phyloP scores from a whole-genome alignment of 2,888 invertebrate genomes.

The Coenonympha arcania region DNA sequence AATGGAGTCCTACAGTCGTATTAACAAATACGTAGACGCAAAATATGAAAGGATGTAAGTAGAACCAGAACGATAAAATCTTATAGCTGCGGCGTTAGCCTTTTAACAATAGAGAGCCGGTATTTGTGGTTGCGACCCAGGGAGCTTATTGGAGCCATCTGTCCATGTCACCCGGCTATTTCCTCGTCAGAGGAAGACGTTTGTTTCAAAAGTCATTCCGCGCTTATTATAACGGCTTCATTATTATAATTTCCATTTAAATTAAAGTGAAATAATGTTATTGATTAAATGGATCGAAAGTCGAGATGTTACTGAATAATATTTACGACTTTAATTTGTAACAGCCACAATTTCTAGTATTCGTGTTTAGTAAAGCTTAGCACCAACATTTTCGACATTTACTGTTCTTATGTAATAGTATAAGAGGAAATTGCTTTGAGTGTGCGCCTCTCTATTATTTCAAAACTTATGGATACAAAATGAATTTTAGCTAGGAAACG shows the following conservation, averaged over 20 bases:
- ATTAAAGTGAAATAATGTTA: slow-evolving; percentile 23
- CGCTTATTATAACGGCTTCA: slow-evolving; percentile 46
- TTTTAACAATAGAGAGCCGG: slow-evolving; percentile 25
- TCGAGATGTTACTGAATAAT: background rate
- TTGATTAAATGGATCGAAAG: slow-evolving; percentile 15
- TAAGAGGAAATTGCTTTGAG: too few relatives aligned
- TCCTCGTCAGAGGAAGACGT: slow-evolving; percentile 55
- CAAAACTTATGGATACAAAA: background rate
- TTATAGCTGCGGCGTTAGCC: slow-evolving; percentile 17
- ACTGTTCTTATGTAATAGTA: too few relatives aligned
- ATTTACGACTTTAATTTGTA: background rate
- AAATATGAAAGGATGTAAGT: slow-evolving; percentile 2
- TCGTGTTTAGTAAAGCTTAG: too few relatives aligned
- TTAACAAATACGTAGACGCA: background rate
- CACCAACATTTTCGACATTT: too few relatives aligned
- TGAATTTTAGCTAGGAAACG: background rate
- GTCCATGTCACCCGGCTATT: slow-evolving; percentile 66
- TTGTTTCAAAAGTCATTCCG: slow-evolving; percentile 59
- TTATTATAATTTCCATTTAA: slow-evolving; percentile 30
- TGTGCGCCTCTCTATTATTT: too few relatives aligned
- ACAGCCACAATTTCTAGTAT: background rate
- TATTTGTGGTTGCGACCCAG: slow-evolving; percentile 43
- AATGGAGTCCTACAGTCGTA: background rate
- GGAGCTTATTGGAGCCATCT: slow-evolving; percentile 64
- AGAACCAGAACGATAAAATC: slow-evolving; percentile 21